Base-by-base conservation (phyloP, 2,888 invertebrate species). In the Brassicogethes aeneus region DNA sequence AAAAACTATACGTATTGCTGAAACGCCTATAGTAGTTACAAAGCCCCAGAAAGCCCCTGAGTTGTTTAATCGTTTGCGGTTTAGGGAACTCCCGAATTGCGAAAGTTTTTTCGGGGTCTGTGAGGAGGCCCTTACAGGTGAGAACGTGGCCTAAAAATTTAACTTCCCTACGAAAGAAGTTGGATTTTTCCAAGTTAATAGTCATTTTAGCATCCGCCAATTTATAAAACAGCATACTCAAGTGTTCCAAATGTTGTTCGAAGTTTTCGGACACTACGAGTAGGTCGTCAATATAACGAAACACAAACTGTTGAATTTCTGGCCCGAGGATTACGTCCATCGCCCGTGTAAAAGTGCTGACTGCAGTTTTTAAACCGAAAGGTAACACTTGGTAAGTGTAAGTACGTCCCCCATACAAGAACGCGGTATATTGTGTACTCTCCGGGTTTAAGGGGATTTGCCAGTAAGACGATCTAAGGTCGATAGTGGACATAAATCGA, bases 321-420 rank as follows among this genome's bases (percentile, higher is more conserved):
- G 41, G 33, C 12, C 41, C 41, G 5, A 41, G n/a, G 30, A 41
- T 34, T 2, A 16, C 12, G 23, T 39, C 38, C 39, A 42, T 39
- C 2, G 38, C 42, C 1, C 42, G 34, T 2, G 34, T 39, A 13
- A 42, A 42, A 2, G 16, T 16, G 14, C 39, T 39, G 1, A 42
- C 39, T 12, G 42, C 39, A 3, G 42, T 39, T 39, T 42, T 42
- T 34, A 42, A 17, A 2, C 42, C 42, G 17, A 39, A 39, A 5
- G 42, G 42, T 2, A 42, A 16, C 2, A 42, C 42, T 34, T 39
- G 42, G 30, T 15, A 42, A n/a, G 39, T 39, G 17, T 42, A 42
- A 10, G 33, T 30, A 16, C n/a, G 17, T 3, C 42, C 39, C 17
- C 33, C 33, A 15, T 39, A 42, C 29, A 42, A 15, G 34, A 42